These are phyloP conservation scores for Dryoscopus gambensis DNA, from an alignment of 2,113 vertebrate genomes.

Conservation along the genomic window DNA sequence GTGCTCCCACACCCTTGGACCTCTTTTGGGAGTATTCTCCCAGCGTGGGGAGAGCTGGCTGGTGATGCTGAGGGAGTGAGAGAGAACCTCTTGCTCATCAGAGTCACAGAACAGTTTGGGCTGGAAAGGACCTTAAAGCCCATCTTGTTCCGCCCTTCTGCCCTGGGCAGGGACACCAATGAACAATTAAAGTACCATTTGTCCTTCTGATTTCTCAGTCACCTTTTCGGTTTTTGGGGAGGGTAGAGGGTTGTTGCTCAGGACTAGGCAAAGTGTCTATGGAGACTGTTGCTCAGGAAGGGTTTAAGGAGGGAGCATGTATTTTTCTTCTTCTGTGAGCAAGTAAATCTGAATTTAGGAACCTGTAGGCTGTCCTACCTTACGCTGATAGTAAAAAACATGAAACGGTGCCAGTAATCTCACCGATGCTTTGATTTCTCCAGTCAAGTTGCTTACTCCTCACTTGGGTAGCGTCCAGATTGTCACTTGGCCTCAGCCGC, in stretches of 20 bases:
- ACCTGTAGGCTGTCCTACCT: not conserved
- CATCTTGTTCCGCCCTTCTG: not conserved
- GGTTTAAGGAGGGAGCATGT: not conserved
- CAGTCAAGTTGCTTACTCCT: not conserved
- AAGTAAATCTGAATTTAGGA: not conserved
- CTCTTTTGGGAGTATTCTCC: not conserved
- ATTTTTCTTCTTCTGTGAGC: not conserved
- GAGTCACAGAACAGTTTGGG: not conserved
- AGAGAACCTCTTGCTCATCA: not conserved
- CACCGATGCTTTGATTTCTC: not conserved
- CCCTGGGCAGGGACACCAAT: not conserved
- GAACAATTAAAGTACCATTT: not conserved
- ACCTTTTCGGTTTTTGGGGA: not conserved
- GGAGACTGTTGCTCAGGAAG: not conserved
- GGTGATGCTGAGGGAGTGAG: not conserved
- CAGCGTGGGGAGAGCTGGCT: fast-evolving
- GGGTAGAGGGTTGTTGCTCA: not conserved
- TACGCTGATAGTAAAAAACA: not conserved
- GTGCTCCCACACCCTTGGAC: fast-evolving
- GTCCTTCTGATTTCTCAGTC: not conserved
- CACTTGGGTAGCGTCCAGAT: not conserved
- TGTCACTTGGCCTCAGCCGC: not conserved
- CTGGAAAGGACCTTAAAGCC: not conserved
- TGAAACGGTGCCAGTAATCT: not conserved
- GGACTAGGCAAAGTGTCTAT: not conserved